These are phyloP conservation scores for Drosophila atripex DNA, from an alignment of 2,888 invertebrate species.

Conservation along the genomic window DNA sequence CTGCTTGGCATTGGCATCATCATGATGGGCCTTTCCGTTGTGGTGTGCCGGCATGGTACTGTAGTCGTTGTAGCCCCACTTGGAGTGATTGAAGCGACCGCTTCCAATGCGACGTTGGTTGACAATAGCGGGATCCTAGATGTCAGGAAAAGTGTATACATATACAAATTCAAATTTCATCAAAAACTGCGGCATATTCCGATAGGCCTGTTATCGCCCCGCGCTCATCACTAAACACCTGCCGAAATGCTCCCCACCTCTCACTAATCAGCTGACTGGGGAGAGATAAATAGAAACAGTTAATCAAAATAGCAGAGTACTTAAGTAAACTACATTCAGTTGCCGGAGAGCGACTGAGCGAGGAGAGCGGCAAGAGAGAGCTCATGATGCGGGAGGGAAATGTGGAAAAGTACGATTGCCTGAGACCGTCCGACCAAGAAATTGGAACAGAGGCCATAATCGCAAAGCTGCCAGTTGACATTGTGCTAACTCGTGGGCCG, in stretches of 20 bases:
- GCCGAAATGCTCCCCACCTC: neutral
- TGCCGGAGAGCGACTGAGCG: constrained; percentile 11
- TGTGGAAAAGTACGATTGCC: constrained; percentile 18
- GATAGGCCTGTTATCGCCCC: neutral
- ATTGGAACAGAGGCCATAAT: constrained; percentile 17
- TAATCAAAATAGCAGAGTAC: neutral
- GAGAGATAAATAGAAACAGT: neutral
- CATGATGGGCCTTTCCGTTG: constrained; percentile 48
- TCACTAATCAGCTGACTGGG: neutral
- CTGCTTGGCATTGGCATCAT: constrained; percentile 43
- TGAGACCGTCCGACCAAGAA: constrained; percentile 2
- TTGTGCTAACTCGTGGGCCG: constrained; percentile 54
- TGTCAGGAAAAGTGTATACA: no score
- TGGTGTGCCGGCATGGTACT: constrained; percentile 42
- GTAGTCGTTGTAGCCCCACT: constrained; percentile 69
- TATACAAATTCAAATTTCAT: neutral
- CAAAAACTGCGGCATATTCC: neutral
- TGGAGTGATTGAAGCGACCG: constrained; percentile 79
- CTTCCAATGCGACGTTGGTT: constrained; percentile 82
- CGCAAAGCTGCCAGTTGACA: constrained; percentile 58
- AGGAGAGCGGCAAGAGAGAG: constrained; percentile 14
- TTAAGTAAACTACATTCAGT: neutral
- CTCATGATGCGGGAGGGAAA: constrained; percentile 4
- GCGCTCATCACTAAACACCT: neutral
- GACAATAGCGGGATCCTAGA: constrained; percentile 75